Evolutionary conservation across 1,140 invertebrate species (phyloP).

Genomic region (Whitmania pigra): DNA sequence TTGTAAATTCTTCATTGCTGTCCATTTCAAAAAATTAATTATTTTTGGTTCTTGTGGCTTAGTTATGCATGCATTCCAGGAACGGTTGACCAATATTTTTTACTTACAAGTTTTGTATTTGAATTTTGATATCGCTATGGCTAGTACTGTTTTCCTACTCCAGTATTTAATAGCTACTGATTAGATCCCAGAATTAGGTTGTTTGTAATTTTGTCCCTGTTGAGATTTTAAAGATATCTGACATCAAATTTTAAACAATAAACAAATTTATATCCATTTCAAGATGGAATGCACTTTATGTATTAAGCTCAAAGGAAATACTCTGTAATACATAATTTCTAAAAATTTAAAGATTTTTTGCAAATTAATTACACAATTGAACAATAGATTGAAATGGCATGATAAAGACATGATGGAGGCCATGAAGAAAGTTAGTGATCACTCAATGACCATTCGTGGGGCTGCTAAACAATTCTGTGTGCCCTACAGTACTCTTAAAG

Average conservation of each 20-base stretch:
- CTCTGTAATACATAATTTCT: neutral
- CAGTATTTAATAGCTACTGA: too few relatives aligned
- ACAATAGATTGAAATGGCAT: constrained; percentile 24
- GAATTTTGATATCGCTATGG: too few relatives aligned
- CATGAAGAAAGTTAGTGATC: constrained; percentile 26
- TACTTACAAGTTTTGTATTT: too few relatives aligned
- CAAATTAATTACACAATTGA: neutral
- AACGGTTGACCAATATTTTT: too few relatives aligned
- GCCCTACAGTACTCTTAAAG: constrained; percentile 27
- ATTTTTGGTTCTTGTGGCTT: too few relatives aligned
- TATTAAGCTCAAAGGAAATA: neutral
- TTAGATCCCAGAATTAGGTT: too few relatives aligned
- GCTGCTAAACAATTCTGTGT: constrained; percentile 27
- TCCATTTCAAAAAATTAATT: neutral
- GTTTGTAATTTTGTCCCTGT: too few relatives aligned
- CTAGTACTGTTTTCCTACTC: too few relatives aligned
- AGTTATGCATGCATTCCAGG: too few relatives aligned
- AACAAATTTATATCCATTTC: neutral
- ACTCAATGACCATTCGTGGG: constrained; percentile 27
- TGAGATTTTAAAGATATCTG: too few relatives aligned
- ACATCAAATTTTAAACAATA: too few relatives aligned
- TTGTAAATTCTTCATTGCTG: neutral
- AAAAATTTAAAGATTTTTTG: neutral
- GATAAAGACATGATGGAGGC: constrained; percentile 27
- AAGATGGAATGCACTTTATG: neutral